Base-by-base conservation (phyloP, 2,113 vertebrate species). In the Indicator indicator region DNA sequence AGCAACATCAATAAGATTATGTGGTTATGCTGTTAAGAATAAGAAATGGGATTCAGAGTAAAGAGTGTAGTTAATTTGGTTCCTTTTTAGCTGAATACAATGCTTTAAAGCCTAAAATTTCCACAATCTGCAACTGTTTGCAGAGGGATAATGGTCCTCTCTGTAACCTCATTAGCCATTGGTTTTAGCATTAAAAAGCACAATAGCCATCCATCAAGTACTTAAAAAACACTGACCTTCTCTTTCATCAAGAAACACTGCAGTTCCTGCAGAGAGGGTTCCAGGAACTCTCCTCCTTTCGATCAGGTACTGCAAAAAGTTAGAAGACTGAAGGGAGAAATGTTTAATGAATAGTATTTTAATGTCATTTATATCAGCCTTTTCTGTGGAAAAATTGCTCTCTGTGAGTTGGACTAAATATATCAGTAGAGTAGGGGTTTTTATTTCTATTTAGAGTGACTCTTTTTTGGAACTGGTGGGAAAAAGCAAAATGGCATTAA, bases 401-500 rank as follows among this genome's bases (percentile, higher is more conserved):
- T 80, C 65, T 91, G 55, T 93, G 52, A 89, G 75, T 89, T 92
- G 67, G 42, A 89, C 81, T 90, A 97, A 96, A 89, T 93, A 88
- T 96, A 86, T 83, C 86, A 73, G 64, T 87, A 32, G 36, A 36
- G 36, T 36, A 36, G 36, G 73, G 12, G 16, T 17, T 58, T 14
- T 92, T 88, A 88, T 88, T 89, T 89, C 65, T 93, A 94, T 93
- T 95, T 95, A 92, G 78, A 19, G 87, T 91, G 70, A 67, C 70
- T 91, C n/a, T 86, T 88, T 91, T 95, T 92, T 96, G 71, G 81
- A 90, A 93, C 91, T 83, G 95, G 88, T 92, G 94, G 91, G 90
- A 93, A 96, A 95, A 96, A 91, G 30, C 74, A 73, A 82, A 95
- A 54, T 96, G 88, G 75, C 92, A 94, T 96, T 97, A 96, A 95